Base-by-base conservation (phyloP, 2,797 vertebrate genomes). In the Threskiornis aethiopicus region DNA sequence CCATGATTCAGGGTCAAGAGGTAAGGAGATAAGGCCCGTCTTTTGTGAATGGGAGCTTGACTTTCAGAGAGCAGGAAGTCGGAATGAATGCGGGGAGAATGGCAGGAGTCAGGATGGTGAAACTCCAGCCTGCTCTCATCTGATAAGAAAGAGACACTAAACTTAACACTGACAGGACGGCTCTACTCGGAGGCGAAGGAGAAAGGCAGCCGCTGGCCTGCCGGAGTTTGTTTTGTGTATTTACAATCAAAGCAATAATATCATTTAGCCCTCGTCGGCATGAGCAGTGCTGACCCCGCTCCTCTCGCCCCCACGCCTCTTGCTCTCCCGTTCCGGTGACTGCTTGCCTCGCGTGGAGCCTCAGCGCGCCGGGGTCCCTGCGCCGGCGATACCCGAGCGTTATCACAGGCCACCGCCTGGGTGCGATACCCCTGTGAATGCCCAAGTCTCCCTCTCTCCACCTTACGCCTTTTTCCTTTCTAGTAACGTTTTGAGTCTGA, bases 51-150 rank as follows among this genome's bases (percentile, higher is more conserved):
- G 95, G 96, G 97, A 98, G 98, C 98, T 98, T 98, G 99, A 98
- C 99, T 99, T 99, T 99, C 98, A 98, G 98, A 96, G 96, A 95
- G 97, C 98, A 99, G 99, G 98, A 99, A 99, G 98, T 92, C 94
- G 95, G 97, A 84, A 98, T 99, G 98, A 99, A 99, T 98, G 98
- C 96, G 66, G 71, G 97, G 97, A 98, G 98, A 98, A 98, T 79
- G 96, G 98, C 94, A 97, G 98, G 98, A 98, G 98, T 98, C 98
- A 92, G 98, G 97, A 58, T 75, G 97, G 96, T 98, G 99, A 99
- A 99, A 99, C 98, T 96, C 98, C 98, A 99, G 98, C 96, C 98
- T 55, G 87, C 95, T 96, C 93, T 98, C 96, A 98, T 99, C 99
- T 99, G 99, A 99, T 99, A 99, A 98, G 98, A 87, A 11, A 61